Conservation (phyloP, 23 tunicate species). For the Phallusia fumigata region DNA sequence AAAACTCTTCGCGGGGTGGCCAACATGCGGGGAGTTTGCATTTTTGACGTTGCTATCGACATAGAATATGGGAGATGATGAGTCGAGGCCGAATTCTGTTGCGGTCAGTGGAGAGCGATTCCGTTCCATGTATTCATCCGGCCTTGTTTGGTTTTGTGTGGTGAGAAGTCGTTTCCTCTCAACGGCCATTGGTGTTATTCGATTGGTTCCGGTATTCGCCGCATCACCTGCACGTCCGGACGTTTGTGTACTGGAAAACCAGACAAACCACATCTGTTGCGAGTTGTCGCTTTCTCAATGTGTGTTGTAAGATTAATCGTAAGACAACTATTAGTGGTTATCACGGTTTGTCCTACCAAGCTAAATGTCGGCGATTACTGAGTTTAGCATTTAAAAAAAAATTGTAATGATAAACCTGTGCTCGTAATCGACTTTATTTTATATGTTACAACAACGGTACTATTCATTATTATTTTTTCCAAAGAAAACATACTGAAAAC, state of each 20-base stretch:
- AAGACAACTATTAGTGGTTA: too few relatives aligned
- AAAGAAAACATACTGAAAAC: too few relatives aligned
- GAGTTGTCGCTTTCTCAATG: neutral
- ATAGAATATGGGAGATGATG: neutral
- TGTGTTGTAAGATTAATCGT: too few relatives aligned
- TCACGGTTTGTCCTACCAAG: too few relatives aligned
- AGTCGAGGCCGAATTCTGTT: neutral
- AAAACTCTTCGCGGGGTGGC: neutral
- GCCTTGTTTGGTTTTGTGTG: neutral
- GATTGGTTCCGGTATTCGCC: neutral
- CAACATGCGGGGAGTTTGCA: neutral
- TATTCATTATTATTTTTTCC: too few relatives aligned
- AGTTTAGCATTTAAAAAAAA: too few relatives aligned
- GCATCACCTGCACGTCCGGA: neutral
- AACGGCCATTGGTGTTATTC: neutral
- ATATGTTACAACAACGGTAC: too few relatives aligned
- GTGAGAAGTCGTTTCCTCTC: neutral
- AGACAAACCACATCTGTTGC: neutral
- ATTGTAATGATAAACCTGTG: too few relatives aligned
- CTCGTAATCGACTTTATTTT: too few relatives aligned
- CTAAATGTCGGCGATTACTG: too few relatives aligned
- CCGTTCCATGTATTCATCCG: neutral
- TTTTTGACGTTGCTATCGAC: neutral
- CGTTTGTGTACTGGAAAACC: conserved; percentile 2
- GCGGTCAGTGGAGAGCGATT: neutral